Evolutionary conservation across 1,140 invertebrate species (phyloP), one percentile per base, ranked within the genome.

Genomic region (Atopsyche davidsoni): DNA sequence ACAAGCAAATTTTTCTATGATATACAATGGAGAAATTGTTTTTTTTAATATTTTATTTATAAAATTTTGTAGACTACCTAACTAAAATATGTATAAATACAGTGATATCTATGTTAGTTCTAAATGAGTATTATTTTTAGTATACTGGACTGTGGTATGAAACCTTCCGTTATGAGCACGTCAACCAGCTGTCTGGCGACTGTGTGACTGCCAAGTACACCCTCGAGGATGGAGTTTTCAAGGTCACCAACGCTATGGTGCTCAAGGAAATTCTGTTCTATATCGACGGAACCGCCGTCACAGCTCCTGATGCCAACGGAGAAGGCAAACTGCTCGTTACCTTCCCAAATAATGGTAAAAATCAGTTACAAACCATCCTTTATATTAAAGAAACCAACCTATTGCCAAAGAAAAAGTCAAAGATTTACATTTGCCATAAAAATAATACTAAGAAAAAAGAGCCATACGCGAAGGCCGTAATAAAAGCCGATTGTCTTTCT

Each of bases 111-210:
- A 6, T 6, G 24, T 28, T 28, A 28, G n/a, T 7, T 28, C n/a
- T 28, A 28, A 28, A 28, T n/a, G 24, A 28, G 24, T 28, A 28
- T 28, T 7, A 28, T 28, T 54, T 64, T 48, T 51, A 70, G 69
- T 70, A 69, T 35, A 53, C 57, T 36, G 60, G 61, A 11, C 25
- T 57, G 1, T 72, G 69, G 69, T 58, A 68, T 31, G 62, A 66
- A 19, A 63, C 68, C 9, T 60, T 59, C 44, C 64, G 64, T 1
- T 70, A 72, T 35, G 60, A 63, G 2, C 46, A 57, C 2, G 16
- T 21, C 0, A 64, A 63, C 52, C 64, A 69, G 63, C 22, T 23
- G 3, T 64, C 66, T 44, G 57, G 44, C 13, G 39, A 57, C 23
- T 53, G 39, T 45, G 24, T 28, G 13, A 57, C 64, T 14, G 53